These are phyloP conservation scores for Heliconius charithonia DNA, from an alignment of 2,888 invertebrate species.

Conservation along the genomic window DNA sequence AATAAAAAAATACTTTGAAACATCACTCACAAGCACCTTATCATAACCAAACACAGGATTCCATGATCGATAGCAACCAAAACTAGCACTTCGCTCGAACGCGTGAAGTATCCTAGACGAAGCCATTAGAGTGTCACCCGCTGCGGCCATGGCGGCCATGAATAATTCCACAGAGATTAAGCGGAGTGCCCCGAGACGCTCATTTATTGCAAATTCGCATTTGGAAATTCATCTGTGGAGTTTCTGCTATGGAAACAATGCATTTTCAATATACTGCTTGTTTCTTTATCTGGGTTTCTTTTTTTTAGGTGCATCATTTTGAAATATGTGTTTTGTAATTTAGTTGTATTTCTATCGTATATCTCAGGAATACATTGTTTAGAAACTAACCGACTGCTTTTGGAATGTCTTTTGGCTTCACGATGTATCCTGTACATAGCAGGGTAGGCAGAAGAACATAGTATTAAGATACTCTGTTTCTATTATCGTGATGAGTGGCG, in stretches of 20 bases:
- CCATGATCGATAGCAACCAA: conserved; percentile 31
- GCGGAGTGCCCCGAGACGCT: conserved; percentile 40
- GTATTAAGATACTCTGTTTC: no score
- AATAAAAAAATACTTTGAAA: neutral
- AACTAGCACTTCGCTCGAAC: conserved; percentile 23
- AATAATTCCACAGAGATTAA: conserved; percentile 60
- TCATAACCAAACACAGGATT: neutral
- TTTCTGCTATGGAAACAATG: conserved; percentile 26
- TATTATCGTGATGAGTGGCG: no score
- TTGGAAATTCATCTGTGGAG: conserved; percentile 32
- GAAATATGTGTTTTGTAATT: no score
- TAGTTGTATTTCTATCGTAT: no score
- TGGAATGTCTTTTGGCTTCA: no score
- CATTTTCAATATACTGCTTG: conserved; percentile 24
- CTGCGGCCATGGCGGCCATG: conserved; percentile 52
- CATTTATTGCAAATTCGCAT: conserved; percentile 45
- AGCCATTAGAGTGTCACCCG: conserved; percentile 40
- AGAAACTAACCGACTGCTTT: no score
- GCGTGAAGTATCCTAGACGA: conserved; percentile 36
- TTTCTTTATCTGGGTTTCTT: no score
- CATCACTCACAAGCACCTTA: neutral
- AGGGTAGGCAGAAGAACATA: no score
- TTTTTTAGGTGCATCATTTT: no score
- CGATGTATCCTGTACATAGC: neutral
- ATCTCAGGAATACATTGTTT: no score